Evolutionary conservation across 2,797 vertebrate genomes (phyloP), one percentile per base, ranked within the genome.

Genomic region (Ctenopoma kingsleyae): DNA sequence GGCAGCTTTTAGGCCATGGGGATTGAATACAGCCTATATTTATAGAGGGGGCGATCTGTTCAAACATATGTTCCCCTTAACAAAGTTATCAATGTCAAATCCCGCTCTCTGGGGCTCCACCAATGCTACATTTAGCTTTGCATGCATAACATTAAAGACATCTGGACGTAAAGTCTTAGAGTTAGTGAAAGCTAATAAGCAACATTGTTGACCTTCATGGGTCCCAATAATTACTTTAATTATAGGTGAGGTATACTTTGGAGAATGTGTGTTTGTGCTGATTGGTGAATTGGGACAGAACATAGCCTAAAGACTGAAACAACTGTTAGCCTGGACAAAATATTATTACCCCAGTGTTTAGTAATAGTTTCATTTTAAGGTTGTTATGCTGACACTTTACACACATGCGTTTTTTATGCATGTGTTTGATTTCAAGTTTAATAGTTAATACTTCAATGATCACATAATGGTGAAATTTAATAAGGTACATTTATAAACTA

Each of bases 1-100:
- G 53, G 27, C 52, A 87, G 90, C 76, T 78, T 79, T 81, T 59
- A 66, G 80, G 76, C 86, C 73, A 73, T 82, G 52, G 89, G 91
- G 88, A 91, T 71, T 84, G 81, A 80, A 89, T 80, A 19, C 78
- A 89, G 85, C 84, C 83, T 91, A 87, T 91, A 92, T 92, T 91
- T 91, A 89, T 84, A 90, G 81, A 82, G 80, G 82, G 69, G 81
- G 80, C 64, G 88, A 86, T 90, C 87, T 92, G 83, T 84, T 92
- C 88, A 90, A 89, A 91, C 87, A 89, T 89, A 91, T 89, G 89
- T 82, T 90, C 87, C 81, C 90, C 78, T 91, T 90, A 90, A 91
- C 86, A 92, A 91, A 89, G 91, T 89, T 83, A 86, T 91, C 90
- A 91, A 84, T 90, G 90, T 91, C 89, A 90, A 83, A 87, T 49